Base-by-base conservation (phyloP, 2,888 invertebrate genomes). In the Volucella bombylans region DNA sequence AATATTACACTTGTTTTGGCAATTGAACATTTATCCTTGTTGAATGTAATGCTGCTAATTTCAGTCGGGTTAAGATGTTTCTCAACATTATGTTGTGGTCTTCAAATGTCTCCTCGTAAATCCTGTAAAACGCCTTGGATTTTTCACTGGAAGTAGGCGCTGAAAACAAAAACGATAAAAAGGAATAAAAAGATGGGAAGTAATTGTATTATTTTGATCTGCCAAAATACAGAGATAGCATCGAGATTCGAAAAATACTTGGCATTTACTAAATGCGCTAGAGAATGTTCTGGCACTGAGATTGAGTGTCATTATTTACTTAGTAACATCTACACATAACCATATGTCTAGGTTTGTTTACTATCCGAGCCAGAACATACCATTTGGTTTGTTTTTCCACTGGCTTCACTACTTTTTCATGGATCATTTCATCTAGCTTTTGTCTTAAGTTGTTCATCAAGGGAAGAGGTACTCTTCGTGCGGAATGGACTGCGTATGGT, bases 161-260 rank as follows among this genome's bases (percentile, higher is more conserved):
- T 49, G 57, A 62, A 68, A 82, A 50, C 78, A 67, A 41, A 67
- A 82, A 45, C 79, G 69, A 45, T 79, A 76, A 50, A 82, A 86
- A 49, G 76, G 79, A 9, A 76, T 82, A 86, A 15, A 38, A 73
- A 73, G 31, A 47, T 73, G 6, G 64, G 54, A 55, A 73, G 73
- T 47, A 64, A 41, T 61, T 64, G 55, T 55, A 61, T 31, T 61
- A 59, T 11, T 43, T 57, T 59, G 6, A 86, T 65, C n/a, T 81
- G 77, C 72, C 62, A 77, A 62, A 77, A 81, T 15, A 72, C 80
- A 9, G 59, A 59, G 41, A 81, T 80, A 14, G 90, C 76, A 71
- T 91, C 90, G 8, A 90, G 82, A 87, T 90, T 90, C 8, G 85
- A 74, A 52, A 88, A 90, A 45, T 72, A 59, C 49, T 83, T 82